Evolutionary conservation across 2,113 vertebrate genomes (phyloP).

Genomic region (Rattus norvegicus): DNA sequence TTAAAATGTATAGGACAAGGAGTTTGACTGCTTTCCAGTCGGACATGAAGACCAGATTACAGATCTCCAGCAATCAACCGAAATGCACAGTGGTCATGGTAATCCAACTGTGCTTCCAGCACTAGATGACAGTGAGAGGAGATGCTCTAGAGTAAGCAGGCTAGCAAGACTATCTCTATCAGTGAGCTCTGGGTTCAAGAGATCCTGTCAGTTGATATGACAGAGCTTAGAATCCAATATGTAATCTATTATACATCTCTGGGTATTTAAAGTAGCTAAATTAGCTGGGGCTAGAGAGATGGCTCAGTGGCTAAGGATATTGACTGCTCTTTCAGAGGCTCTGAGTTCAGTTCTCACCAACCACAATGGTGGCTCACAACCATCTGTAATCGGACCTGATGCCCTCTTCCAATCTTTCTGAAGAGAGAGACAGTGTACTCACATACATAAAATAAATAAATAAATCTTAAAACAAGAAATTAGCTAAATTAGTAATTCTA

Average conservation of each 20-base stretch:
- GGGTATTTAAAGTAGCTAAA: background rate
- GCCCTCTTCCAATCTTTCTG: too few species aligned
- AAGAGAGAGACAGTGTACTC: too few species aligned
- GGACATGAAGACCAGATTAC: background rate
- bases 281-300: too few species aligned
- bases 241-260: background rate
- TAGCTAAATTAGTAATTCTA: slow-evolving; percentile 24
- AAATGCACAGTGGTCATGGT: background rate
- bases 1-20: background rate
- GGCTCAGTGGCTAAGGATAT: too few species aligned
- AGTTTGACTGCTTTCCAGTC: too few species aligned
- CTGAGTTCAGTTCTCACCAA: too few species aligned
- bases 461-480: background rate
- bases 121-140: background rate
- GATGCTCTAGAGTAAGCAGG: background rate
- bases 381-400: too few species aligned
- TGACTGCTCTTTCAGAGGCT: too few species aligned
- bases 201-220: background rate
- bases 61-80: too few species aligned
- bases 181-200: background rate
- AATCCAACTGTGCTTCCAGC: background rate
- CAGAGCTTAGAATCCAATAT: background rate
- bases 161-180: background rate
- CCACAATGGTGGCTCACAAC: too few species aligned
- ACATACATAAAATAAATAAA: too few species aligned